Evolutionary conservation across 2,888 invertebrate genomes (phyloP), one percentile per base, ranked within the genome.

Genomic region (Adelphocoris suturalis): DNA sequence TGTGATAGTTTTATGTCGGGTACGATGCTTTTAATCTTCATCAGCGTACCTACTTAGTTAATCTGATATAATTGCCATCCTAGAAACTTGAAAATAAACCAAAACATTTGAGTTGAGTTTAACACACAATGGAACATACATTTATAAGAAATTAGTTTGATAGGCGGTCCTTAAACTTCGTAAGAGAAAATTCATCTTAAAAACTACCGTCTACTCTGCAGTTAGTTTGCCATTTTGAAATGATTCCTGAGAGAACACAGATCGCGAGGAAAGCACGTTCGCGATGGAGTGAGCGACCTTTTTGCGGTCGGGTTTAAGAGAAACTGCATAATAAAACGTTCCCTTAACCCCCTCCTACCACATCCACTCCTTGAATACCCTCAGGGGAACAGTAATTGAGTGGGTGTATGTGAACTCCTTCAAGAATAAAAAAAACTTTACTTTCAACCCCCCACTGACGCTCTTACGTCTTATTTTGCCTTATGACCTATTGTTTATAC

Each of bases 401-500:
- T 61, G 85, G 61, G 85, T 57, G 61, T 85, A 61, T 85, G 85
- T 85, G 85, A 85, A 85, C 57, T 61, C 57, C 46, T 57, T 23
- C 27, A 82, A 82, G 27, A 82, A 82, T 47, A 52, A 61, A 85
- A 27, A 85, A 52, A 52, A 82, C 52, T 82, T 47, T 23, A 61
- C 52, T 85, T 46, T n/a, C 5, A 14, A 28, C 55, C n/a, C 52
- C 28, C 48, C 47, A n/a, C 48, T 46, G n/a, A 9, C 47, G 19
- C 48, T 81, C 81, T 48, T 76, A 48, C 81, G 85, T 85, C 85
- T 85, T 55, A 75, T 48, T 88, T 75, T 78, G 23, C 88, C 88
- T 80, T 88, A 88, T 88, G 88, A 88, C 88, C 88, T 80, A 88
- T 88, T 88, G 88, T 88, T 88, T 88, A 88, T 88, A 76, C 88